Conservation (phyloP, 2,113 vertebrate species). For the Crotophaga sulcirostris region DNA sequence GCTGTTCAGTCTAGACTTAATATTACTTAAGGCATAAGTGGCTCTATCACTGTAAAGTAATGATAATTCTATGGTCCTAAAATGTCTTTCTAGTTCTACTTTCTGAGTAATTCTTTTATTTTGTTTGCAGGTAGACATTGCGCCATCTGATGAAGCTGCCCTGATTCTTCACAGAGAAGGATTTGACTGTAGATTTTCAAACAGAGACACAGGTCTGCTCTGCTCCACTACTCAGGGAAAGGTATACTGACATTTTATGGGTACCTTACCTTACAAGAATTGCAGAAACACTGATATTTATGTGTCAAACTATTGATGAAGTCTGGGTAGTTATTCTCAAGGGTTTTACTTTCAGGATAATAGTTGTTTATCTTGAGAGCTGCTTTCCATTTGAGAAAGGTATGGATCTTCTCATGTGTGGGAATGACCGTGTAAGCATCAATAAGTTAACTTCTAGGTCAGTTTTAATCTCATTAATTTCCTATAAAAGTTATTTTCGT, state of each 20-base stretch:
- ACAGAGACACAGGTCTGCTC: slow-evolving; percentile 64
- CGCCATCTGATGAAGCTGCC: slow-evolving; percentile 85
- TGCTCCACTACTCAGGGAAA: slow-evolving; percentile 88
- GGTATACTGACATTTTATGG: slow-evolving; percentile 68
- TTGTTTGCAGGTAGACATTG: slow-evolving; percentile 57
- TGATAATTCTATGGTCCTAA: background rate
- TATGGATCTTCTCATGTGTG: background rate
- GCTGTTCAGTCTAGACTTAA: background rate
- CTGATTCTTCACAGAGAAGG: slow-evolving; percentile 91
- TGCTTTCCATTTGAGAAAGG: background rate
- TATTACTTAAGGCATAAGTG: background rate
- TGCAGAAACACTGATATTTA: background rate
- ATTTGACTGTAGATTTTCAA: slow-evolving; percentile 87
- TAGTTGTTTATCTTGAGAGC: background rate
- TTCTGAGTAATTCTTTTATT: background rate
- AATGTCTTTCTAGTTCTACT: background rate
- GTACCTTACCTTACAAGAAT: background rate
- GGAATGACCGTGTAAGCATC: background rate
- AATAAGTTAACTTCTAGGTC: background rate
- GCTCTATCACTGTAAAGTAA: background rate
- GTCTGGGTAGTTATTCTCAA: background rate
- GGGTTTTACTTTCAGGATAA: background rate
- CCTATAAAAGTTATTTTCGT: background rate
- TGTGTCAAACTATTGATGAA: background rate
- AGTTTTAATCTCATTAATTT: background rate